phyloP scores from a whole-genome alignment of 2,113 vertebrate genomes.

The Lasiurus borealis region DNA sequence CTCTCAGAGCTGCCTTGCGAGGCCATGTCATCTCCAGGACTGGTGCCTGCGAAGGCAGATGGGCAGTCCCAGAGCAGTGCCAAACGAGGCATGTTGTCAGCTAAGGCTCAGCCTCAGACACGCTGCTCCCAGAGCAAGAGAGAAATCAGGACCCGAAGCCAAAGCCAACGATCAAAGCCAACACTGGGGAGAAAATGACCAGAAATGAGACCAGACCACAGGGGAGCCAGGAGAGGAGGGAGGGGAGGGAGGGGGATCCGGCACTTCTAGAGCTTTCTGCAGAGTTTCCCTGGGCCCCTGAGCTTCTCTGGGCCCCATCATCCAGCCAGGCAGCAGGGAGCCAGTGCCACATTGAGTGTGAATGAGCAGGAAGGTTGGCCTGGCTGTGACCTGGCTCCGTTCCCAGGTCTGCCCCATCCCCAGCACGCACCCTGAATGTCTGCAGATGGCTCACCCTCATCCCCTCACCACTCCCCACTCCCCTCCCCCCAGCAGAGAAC shows the following conservation, averaged over 20 bases:
- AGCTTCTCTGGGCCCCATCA: not conserved
- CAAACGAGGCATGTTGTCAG: not conserved
- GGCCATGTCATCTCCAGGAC: not conserved
- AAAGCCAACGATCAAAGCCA: constrained; percentile 4
- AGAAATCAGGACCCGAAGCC: not conserved
- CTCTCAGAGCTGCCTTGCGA: not conserved
- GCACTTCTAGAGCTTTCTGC: not conserved
- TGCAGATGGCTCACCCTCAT: not conserved
- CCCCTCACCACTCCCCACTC: no score
- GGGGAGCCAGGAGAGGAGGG: not conserved
- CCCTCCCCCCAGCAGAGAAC: not conserved
- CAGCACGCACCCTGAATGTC: not conserved
- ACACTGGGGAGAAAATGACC: not conserved
- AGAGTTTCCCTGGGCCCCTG: not conserved
- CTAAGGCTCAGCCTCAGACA: not conserved
- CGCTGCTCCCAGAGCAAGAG: not conserved
- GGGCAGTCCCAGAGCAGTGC: not conserved
- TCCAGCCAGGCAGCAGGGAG: not conserved
- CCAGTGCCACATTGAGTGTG: not conserved
- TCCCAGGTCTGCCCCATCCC: not conserved
- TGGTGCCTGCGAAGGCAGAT: not conserved
- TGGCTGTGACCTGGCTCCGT: not conserved
- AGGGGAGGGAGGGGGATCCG: not conserved
- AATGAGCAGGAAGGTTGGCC: not conserved
- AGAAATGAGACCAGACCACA: not conserved